phyloP scores from a whole-genome alignment of 2,797 vertebrate species.

The Nannoperca australis region DNA sequence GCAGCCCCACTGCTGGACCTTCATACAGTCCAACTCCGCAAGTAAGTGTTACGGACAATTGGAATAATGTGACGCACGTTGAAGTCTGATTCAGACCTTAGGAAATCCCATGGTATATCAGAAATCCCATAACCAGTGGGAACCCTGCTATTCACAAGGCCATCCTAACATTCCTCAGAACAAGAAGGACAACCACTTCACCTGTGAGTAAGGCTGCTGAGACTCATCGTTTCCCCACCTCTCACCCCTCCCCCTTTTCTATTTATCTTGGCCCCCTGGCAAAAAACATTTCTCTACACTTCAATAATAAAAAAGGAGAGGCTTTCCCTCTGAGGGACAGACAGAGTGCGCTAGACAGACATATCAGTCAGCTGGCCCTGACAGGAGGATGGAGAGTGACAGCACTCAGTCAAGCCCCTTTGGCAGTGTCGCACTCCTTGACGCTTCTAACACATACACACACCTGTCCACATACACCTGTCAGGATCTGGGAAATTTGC shows the following conservation, averaged over 20 bases:
- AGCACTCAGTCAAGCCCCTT: slow-evolving; percentile 62
- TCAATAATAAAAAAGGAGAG: slow-evolving; percentile 65
- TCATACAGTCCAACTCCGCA: no score
- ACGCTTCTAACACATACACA: slow-evolving; percentile 59
- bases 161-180: slow-evolving; percentile 58
- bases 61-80: no score
- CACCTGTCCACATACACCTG: slow-evolving; percentile 73
- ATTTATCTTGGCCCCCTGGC: slow-evolving; percentile 67
- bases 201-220: slow-evolving; percentile 57
- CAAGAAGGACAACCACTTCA: slow-evolving; percentile 52
- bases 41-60: no score
- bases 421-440: slow-evolving; percentile 46
- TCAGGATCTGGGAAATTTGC: slow-evolving; percentile 45
- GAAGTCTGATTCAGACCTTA: no score
- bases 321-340: slow-evolving; percentile 63
- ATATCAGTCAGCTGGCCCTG: slow-evolving; percentile 59
- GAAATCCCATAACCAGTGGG: no score
- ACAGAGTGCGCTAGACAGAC: slow-evolving; percentile 53
- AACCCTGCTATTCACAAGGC: slow-evolving; percentile 21
- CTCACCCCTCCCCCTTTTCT: slow-evolving; percentile 43
- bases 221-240: slow-evolving; percentile 40
- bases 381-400: slow-evolving; percentile 68
- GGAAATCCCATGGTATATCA: no score
- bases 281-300: slow-evolving; percentile 71
- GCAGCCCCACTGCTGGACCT: no score